phyloP scores from a whole-genome alignment of 2,113 vertebrate species.

The Petrocephalus zakoni region DNA sequence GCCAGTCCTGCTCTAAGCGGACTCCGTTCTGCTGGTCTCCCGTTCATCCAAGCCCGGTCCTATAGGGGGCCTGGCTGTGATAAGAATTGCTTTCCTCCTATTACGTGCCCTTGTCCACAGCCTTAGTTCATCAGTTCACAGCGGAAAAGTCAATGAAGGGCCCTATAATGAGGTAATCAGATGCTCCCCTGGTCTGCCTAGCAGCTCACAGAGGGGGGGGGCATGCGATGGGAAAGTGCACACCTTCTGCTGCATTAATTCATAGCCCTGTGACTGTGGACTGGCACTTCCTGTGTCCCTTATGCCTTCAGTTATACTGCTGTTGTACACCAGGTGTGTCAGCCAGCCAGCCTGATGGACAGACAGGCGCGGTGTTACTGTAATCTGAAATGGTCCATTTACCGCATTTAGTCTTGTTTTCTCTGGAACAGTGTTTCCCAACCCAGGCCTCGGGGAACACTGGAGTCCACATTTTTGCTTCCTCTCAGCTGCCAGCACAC shows the following conservation, averaged over 20 bases:
- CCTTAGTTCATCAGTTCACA: slow-evolving; percentile 81
- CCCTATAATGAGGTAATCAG: slow-evolving; percentile 75
- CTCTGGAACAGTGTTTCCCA: neutral
- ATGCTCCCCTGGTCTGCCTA: slow-evolving; percentile 63
- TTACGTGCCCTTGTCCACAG: slow-evolving; percentile 80
- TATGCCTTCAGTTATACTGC: slow-evolving; percentile 32
- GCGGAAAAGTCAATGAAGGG: slow-evolving; percentile 81
- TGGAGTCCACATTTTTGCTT: no score
- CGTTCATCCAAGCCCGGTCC: slow-evolving; percentile 41
- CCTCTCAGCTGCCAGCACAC: no score
- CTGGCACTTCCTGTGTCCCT: slow-evolving; percentile 35
- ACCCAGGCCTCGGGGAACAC: neutral
- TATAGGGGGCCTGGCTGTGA: slow-evolving; percentile 69
- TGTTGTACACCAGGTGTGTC: neutral
- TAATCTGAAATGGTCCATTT: neutral
- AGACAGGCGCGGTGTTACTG: neutral
- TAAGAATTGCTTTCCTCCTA: slow-evolving; percentile 85
- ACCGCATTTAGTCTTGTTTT: neutral
- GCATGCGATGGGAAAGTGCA: neutral
- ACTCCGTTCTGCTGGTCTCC: slow-evolving; percentile 22
- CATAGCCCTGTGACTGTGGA: slow-evolving; percentile 42
- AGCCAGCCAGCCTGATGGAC: neutral
- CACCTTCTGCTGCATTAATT: slow-evolving; percentile 54
- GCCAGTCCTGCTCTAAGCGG: neutral
- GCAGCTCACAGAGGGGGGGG: slow-evolving; percentile 39